Base-by-base conservation (phyloP, 2,113 vertebrate species). In the Silurus asotus region DNA sequence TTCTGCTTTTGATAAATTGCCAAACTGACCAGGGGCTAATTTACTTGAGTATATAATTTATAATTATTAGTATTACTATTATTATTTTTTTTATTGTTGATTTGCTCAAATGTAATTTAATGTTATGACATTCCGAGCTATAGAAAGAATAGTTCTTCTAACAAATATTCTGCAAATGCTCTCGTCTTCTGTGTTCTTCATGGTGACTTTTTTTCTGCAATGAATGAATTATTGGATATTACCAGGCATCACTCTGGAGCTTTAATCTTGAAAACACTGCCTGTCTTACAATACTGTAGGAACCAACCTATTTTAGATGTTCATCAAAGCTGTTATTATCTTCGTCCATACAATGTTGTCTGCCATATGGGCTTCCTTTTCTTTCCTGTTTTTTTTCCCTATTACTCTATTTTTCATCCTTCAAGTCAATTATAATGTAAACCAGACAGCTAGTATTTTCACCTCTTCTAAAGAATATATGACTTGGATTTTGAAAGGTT, bases 231-330 rank as follows among this genome's bases (percentile, higher is more conserved):
- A 90, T 88, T 88, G 88, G 88, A n/a, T 84, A 87, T 88, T 86
- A 84, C 75, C 67, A 79, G 53, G 67, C 19, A 80, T 77, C 62
- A 83, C 72, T 61, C 74, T 51, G 28, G 48, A 76, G 49, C 90
- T 93, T 93, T 92, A 90, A 93, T 94, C 91, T 93, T 87, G 88
- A 85, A 53, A 81, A 69, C 70, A 76, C 87, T 79, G 84, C 14
- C 82, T 82, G 10, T 88, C 85, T 91, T 86, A 87, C 53, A 83
- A 79, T 86, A 84, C 81, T 49, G 86, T 88, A 69, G 17, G 90
- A 83, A 58, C 76, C 83, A 65, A 89, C 61, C 81, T 83, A 82
- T 90, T 90, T 90, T 86, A 86, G 83, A 85, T 84, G 82, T 53
- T 84, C 81, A 89, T 93, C 89, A 92, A 93, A 92, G 85, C 55